Evolutionary conservation across 2,113 vertebrate species (phyloP).

Genomic region (Paracanthobrama guichenoti): DNA sequence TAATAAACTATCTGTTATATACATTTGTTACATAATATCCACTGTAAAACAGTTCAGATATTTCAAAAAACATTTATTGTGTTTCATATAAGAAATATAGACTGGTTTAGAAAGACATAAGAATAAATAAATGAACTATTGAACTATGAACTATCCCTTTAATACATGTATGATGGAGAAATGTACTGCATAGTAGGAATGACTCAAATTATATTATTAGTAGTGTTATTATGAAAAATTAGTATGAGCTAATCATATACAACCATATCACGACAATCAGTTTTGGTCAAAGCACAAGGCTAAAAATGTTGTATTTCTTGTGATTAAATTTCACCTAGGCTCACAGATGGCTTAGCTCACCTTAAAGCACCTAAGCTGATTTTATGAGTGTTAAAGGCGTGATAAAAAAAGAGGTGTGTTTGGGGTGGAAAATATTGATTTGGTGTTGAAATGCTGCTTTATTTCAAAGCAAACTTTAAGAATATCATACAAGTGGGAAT

Average conservation of each 20-base stretch:
- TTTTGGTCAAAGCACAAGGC: background rate
- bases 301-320: background rate
- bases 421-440: conserved; percentile 29
- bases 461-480: background rate
- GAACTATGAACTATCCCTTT: background rate
- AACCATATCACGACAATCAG: background rate
- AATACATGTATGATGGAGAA: background rate
- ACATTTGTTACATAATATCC: background rate
- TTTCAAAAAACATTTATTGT: background rate
- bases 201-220: background rate
- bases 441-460: conserved; percentile 18
- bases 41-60: background rate
- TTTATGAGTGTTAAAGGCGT: conserved; percentile 13
- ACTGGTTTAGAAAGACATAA: no score
- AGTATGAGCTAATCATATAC: background rate
- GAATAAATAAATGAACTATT: no score
- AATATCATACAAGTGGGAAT: conserved; percentile 1
- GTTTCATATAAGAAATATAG: no score
- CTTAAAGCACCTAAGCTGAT: conserved; percentile 14
- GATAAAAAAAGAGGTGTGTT: background rate
- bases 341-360: conserved; percentile 30
- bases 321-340: background rate
- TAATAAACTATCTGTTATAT: background rate
- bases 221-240: background rate
- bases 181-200: no score